Evolutionary conservation across 2,113 vertebrate species (phyloP), one percentile per base, ranked within the genome.

Genomic region (Myrmecophaga tridactyla): DNA sequence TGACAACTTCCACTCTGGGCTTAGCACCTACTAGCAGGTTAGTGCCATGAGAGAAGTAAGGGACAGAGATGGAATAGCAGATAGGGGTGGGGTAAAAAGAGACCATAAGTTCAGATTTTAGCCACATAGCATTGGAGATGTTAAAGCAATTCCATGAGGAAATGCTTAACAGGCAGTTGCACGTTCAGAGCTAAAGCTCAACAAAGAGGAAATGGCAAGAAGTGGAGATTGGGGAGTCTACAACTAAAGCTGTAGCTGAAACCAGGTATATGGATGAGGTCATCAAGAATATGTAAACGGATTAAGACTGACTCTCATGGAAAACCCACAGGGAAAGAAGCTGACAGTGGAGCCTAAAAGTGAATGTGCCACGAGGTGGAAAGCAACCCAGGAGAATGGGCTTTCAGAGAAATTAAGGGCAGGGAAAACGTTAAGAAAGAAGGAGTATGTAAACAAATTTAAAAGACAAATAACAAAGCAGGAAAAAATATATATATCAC

Each of bases 111-210:
- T 23, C n/a, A 9, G 14, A 27, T 10, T 21, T 41, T 7, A 20
- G 58, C 23, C 39, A 29, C 21, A 1, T 0, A 2, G 1, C 12
- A 39, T 0, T 15, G n/a, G 78, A 80, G 62, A 41, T 0, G 1
- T 5, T 21, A 20, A 1, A 27, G 77, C 7, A 4, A 25, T 13
- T 1, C 70, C 17, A 0, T 0, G 11, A 53, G 48, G 62, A 36
- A 56, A 21, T 1, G 43, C 36, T 29, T 0, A 41, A 46, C 8
- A 3, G 62, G 48, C 58, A 14, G 63, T 0, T 18, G 48, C 4
- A 12, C 23, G 23, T 0, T 60, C 18, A 10, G 67, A 69, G 36
- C 65, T 17, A 4, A 58, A 20, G 29, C 17, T 8, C 51, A 0
- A 29, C 12, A 41, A 14, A n/a, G 4, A 41, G 23, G 34, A 39